Evolutionary conservation across 2,113 vertebrate genomes (phyloP).

Genomic region (Pantherophis guttatus): DNA sequence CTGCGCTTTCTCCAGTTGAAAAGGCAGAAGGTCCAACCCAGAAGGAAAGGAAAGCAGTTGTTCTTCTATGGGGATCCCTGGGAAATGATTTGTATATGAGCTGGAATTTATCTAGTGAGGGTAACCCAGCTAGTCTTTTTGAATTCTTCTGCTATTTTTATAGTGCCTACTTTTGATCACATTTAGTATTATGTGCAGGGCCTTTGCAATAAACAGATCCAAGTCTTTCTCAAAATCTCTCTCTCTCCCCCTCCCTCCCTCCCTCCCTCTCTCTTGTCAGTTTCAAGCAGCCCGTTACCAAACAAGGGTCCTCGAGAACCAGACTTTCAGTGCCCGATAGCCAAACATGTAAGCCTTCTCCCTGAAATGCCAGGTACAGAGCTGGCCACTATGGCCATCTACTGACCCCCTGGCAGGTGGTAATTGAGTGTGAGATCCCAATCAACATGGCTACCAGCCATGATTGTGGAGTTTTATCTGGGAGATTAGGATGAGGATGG

Average conservation of each 20-base stretch:
- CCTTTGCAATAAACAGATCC: neutral
- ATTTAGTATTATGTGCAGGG: neutral
- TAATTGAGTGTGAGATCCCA: neutral
- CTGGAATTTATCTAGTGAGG: slow-evolving; percentile 32
- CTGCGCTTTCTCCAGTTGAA: slow-evolving; percentile 18
- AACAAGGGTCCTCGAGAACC: too few relatives aligned
- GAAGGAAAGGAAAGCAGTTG: slow-evolving; percentile 34
- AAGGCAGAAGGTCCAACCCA: slow-evolving; percentile 2
- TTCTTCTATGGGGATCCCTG: slow-evolving; percentile 39
- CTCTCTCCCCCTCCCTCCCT: too few relatives aligned
- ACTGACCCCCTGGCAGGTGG: neutral
- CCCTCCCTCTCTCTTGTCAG: fast-evolving
- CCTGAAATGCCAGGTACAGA: neutral
- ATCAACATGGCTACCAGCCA: neutral
- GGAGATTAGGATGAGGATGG: neutral
- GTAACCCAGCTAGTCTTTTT: neutral
- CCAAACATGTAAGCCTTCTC: too few relatives aligned
- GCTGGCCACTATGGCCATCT: too few relatives aligned
- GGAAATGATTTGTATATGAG: slow-evolving; percentile 33
- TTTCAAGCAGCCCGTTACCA: neutral
- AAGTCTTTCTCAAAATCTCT: neutral
- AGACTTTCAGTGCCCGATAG: neutral
- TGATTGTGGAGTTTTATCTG: neutral
- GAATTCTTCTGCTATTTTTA: slow-evolving; percentile 14
- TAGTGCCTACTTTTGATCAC: neutral